These are phyloP conservation scores for Rotaria macrura DNA, from an alignment of 2,888 invertebrate genomes.

Conservation along the genomic window DNA sequence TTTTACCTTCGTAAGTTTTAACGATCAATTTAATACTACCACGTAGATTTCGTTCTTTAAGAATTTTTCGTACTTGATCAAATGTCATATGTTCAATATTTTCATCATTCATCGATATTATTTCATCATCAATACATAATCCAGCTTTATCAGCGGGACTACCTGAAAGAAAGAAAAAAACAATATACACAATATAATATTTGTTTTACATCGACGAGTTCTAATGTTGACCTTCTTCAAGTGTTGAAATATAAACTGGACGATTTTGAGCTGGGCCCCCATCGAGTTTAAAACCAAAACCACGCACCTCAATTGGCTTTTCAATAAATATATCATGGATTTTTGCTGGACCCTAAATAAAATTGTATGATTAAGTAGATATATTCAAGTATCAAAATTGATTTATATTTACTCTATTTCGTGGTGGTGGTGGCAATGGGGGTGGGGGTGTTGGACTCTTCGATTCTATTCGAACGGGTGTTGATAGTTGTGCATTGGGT, in stretches of 20 bases:
- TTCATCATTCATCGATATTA: conserved; percentile 27
- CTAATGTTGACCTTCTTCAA: not conserved
- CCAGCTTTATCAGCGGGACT: conserved; percentile 31
- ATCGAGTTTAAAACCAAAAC: not conserved
- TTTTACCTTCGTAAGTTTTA: not conserved
- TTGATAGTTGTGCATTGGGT: not conserved
- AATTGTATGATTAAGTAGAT: too few species aligned
- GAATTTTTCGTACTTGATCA: conserved; percentile 32
- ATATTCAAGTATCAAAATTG: not conserved
- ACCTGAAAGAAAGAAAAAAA: not conserved
- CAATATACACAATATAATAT: too few species aligned
- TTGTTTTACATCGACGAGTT: not conserved
- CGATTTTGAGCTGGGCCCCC: not conserved
- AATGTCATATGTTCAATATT: conserved; percentile 26
- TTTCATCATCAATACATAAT: conserved; percentile 26
- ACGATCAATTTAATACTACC: not conserved
- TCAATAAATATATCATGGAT: conserved; percentile 8
- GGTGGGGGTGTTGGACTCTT: conserved; percentile 16
- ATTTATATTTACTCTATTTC: not conserved
- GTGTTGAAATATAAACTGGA: not conserved
- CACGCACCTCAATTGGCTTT: not conserved
- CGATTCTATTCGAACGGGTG: not conserved
- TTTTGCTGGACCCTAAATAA: not conserved
- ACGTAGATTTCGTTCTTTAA: conserved; percentile 24
- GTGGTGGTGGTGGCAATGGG: conserved; percentile 16